A percentile compares a stretch with the other conserved stretches of the same genome.
Conservation (phyloP, 2,888 invertebrate genomes). For the Colletes collaris region DNA sequence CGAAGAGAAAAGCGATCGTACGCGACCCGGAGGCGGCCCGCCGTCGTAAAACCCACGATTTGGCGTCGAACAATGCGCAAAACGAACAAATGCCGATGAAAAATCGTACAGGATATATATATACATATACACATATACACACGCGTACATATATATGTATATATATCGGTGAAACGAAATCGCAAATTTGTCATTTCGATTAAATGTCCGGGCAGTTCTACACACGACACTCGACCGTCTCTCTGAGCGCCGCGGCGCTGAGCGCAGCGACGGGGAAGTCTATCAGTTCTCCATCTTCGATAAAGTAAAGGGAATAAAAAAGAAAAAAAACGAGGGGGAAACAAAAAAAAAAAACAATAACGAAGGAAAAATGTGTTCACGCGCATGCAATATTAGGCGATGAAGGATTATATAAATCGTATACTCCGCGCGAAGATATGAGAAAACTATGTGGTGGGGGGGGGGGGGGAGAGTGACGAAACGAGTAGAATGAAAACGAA, state of each 20-base stretch:
- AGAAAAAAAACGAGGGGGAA: constrained; percentile 43
- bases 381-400: constrained; percentile 79
- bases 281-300: constrained; percentile 69
- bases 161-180: constrained; percentile 19
- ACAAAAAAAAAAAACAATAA: too few relatives aligned
- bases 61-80: constrained; percentile 35
- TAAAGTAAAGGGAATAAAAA: constrained; percentile 51
- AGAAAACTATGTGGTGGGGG: constrained; percentile 2
- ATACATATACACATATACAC: not conserved
- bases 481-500: constrained; percentile 23
- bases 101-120: constrained; percentile 16
- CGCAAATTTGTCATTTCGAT: constrained; percentile 32
- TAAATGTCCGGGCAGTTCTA: constrained; percentile 71
- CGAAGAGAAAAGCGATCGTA: not conserved
- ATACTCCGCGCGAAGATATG: constrained; percentile 62
- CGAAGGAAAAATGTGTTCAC: constrained; percentile 70
- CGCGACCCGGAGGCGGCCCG: too few relatives aligned
- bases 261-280: constrained; percentile 24
- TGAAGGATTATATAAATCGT: constrained; percentile 65
- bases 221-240: constrained; percentile 58
- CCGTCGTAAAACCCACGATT: constrained; percentile 34
- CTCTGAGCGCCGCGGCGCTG: constrained; percentile 39
- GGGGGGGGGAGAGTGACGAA: constrained; percentile 14
- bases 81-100: not conserved
- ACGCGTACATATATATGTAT: not conserved